Evolutionary conservation across 2,888 invertebrate species (phyloP), one percentile per base, ranked within the genome.

Genomic region (Cryptocephalus primarius): DNA sequence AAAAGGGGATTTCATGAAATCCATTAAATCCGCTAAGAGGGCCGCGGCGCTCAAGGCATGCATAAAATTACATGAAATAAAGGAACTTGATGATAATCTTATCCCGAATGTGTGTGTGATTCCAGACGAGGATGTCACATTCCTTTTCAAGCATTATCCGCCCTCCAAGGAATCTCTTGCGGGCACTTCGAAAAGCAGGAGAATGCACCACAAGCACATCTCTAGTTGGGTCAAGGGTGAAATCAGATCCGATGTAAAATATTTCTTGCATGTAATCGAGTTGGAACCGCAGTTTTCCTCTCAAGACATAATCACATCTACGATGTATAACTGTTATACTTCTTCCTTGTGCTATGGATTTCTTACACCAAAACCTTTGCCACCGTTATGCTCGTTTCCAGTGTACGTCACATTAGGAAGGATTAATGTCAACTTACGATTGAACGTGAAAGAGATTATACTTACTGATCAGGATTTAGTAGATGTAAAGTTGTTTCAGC

Each of bases 1-100:
- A 85, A 22, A 22, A 82, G 83, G 91, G 22, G 62, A 71, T 9
- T 67, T 69, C 1, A 78, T 80, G 75, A 3, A 14, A 0, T 75
- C 61, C 33, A 68, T 78, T 47, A 79, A 77, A 54, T 53, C 40
- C 11, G 93, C 94, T 0, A 92, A 92, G 69, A 79, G 85, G 56
- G 83, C 88, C 0, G 92, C 85, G 0, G 93, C 92, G 0, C 70
- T 93, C 47, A 78, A 82, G 47, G 78, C 83, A 0, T 92, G 92
- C 63, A 77, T 78, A 46, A 63, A 69, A 55, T 71, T 96, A 4
- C 84, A 91, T 56, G 51, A 80, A 60, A 59, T 66, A 8, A 84
- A 84, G 0, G 92, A 90, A 68, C 70, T 96, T 1, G 77, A 80
- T 52, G 73, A 85, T 32, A 73, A 81, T 33, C 69, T 95, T 45